phyloP scores from a whole-genome alignment of 2,113 vertebrate species.

The Hippocampus guttulatus region DNA sequence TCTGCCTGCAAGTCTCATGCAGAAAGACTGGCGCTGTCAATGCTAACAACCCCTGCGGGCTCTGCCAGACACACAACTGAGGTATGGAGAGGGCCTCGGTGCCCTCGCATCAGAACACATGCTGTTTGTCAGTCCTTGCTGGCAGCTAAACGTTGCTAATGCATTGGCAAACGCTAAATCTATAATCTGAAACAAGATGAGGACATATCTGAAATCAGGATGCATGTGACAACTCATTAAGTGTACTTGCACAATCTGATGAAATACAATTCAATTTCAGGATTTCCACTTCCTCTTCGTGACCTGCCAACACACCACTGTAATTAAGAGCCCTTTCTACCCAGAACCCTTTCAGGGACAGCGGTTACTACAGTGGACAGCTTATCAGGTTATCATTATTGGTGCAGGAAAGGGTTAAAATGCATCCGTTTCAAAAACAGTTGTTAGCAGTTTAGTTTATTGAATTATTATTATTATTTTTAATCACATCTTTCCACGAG shows the following conservation, averaged over 20 bases:
- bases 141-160: conserved; percentile 19
- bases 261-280: background rate
- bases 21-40: conserved; percentile 50
- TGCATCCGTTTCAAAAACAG: too few relatives aligned
- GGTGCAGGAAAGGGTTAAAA: too few relatives aligned
- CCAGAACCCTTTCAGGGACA: too few relatives aligned
- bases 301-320: too few relatives aligned
- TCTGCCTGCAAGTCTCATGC: conserved; percentile 55
- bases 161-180: conserved; percentile 14
- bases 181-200: conserved; percentile 17
- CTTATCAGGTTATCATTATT: too few relatives aligned
- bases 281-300: too few relatives aligned
- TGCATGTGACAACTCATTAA: background rate
- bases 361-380: too few relatives aligned
- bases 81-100: conserved; percentile 22
- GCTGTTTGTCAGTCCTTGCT: conserved; percentile 45
- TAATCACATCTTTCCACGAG: too few relatives aligned
- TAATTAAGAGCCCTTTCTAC: too few relatives aligned
- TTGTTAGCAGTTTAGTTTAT: too few relatives aligned
- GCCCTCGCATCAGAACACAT: conserved; percentile 46
- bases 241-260: background rate
- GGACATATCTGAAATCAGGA: conserved; percentile 1
- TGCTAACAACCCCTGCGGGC: conserved; percentile 58
- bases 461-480: too few relatives aligned
- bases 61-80: conserved; percentile 64